Percentiles rank a stretch among this genome's conserved stretches.
phyloP scores from a whole-genome alignment of 2,113 vertebrate species.

The Mungos mungo region DNA sequence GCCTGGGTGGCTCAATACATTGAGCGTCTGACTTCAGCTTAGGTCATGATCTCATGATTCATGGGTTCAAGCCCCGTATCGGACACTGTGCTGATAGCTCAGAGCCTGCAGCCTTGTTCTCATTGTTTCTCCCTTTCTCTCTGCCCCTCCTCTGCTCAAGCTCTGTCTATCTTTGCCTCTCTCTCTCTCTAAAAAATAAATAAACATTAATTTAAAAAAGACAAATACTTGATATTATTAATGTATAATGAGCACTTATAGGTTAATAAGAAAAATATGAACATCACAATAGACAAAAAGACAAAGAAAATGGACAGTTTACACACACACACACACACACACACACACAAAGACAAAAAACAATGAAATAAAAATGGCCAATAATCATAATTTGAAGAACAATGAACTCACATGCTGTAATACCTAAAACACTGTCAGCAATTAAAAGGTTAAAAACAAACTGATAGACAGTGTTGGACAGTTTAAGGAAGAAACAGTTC shows the following conservation, averaged over 20 bases:
- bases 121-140: too few species aligned
- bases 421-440: slow-evolving; percentile 5
- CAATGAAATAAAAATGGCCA: slow-evolving; percentile 4
- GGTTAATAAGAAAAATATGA: slow-evolving; percentile 17
- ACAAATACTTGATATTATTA: slow-evolving; percentile 16
- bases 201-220: background rate
- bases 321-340: background rate
- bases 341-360: background rate
- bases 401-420: background rate
- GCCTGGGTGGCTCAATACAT: too few species aligned
- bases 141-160: too few species aligned
- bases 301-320: background rate
- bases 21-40: too few species aligned
- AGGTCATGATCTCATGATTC: too few species aligned
- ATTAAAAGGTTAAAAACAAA: background rate
- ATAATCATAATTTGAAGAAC: slow-evolving; percentile 6
- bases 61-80: too few species aligned
- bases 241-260: background rate
- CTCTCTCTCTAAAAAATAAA: too few species aligned
- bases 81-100: too few species aligned
- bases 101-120: too few species aligned
- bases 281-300: background rate
- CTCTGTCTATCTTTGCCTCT: too few species aligned
- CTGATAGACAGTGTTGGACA: background rate
- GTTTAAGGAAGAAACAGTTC: slow-evolving; percentile 24